Base-by-base conservation (phyloP, 2,888 invertebrate genomes). In the Stenoptilia bipunctidactyla region DNA sequence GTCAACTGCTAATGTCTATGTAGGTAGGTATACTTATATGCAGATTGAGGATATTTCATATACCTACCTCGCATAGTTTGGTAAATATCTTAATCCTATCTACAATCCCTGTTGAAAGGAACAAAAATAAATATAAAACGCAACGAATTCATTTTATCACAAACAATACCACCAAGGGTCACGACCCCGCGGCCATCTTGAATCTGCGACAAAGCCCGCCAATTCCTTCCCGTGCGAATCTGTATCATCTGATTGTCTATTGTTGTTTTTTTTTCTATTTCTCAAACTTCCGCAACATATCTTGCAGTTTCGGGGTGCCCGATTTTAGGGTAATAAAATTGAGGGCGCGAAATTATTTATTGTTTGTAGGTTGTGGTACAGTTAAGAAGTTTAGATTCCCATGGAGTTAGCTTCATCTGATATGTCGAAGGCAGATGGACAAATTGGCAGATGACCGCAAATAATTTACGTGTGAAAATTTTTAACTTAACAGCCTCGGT, bases 211-310 rank as follows among this genome's bases (percentile, higher is more conserved):
- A 55, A 54, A 45, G 47, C 50, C 3, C 20, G 3, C 20, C 50
- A 45, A 45, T 50, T 49, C 40, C 45, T 66, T 69, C 70, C 73
- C 73, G 59, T 70, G 72, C 72, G 72, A 71, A 34, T 70, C 56
- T 71, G 65, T 63, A 71, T 68, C 72, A 72, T 70, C 68, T 66
- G 64, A 63, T 63, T 63, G 64, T 65, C 64, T 64, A 71, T 72
- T 71, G 71, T 72, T 59, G 45, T 58, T 57, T 64, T 66, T 66
- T n/a, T 62, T 61, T 58, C 49, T 43, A 44, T 51, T 61, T 64
- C 59, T 55, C 58, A 64, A 56, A 56, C 66, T 64, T 61, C 63
- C 62, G 61, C 47, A 50, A 49, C 49, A 51, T 53, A 52, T 50
- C 46, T 37, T 41, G 43, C 40, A 41, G 44, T 40, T 43, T 43